phyloP scores from a whole-genome alignment of 2,888 invertebrate species.

The Caenorhabditis afra region DNA sequence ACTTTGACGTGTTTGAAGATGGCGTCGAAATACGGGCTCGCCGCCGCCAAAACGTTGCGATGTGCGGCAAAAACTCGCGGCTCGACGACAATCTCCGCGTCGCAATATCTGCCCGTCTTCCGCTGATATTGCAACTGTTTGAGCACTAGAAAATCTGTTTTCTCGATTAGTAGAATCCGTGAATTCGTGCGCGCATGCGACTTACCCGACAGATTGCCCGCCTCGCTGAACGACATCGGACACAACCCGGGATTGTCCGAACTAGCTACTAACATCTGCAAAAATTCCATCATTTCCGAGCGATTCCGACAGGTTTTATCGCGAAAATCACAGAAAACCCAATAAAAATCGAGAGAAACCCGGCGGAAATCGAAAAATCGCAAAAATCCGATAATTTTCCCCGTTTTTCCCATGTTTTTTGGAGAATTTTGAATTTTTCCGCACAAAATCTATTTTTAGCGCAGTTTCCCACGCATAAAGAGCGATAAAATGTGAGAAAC shows the following conservation, averaged over 20 bases:
- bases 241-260: slow-evolving; percentile 79
- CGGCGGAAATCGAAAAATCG: too few relatives aligned
- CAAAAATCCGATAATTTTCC: too few relatives aligned
- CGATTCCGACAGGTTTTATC: too few relatives aligned
- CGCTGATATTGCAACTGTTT: slow-evolving; percentile 83
- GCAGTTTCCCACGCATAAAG: not conserved
- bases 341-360: not conserved
- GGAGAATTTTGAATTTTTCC: not conserved
- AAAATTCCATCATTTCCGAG: too few relatives aligned
- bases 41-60: slow-evolving; percentile 85
- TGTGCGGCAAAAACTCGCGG: slow-evolving; percentile 84
- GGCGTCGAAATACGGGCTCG: slow-evolving; percentile 85
- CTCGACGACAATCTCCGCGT: slow-evolving; percentile 84
- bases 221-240: slow-evolving; percentile 81
- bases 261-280: slow-evolving; percentile 65
- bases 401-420: not conserved
- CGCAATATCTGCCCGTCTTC: slow-evolving; percentile 84
- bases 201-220: slow-evolving; percentile 76
- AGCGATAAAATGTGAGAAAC: slow-evolving; percentile 5
- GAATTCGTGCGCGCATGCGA: too few relatives aligned
- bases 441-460: not conserved
- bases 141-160: slow-evolving; percentile 75
- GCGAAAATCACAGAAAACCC: not conserved
- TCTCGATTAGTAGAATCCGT: not conserved
- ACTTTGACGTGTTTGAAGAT: slow-evolving; percentile 83